Base-by-base conservation (phyloP, 2,888 invertebrate genomes). In the Mythimna ferrago region DNA sequence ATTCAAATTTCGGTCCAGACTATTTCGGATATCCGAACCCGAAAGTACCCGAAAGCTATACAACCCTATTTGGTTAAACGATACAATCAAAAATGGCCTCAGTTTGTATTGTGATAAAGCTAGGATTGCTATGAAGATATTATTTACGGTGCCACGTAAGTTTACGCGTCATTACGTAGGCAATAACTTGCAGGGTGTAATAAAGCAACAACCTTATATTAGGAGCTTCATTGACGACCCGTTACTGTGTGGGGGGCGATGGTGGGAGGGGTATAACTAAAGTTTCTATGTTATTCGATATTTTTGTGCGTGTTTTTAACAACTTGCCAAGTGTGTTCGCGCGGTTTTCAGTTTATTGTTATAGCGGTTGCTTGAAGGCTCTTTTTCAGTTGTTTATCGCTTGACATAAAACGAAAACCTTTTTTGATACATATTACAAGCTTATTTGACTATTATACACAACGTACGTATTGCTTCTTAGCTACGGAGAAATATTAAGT, bases 141-240 rank as follows among this genome's bases (percentile, higher is more conserved):
- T 80, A 84, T 86, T 86, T 86, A 86, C 82, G 86, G 51, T 81
- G 86, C 85, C 86, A 86, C 88, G 85, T 85, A 86, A 87, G 86
- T 89, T 89, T 87, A 89, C 89, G 91, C 88, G 73, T 91, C 91
- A 92, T 90, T 91, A 90, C 90, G 80, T 71, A 76, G 78, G 87
- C 89, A 82, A 90, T 91, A 90, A 91, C 89, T 90, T 89, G 89
- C 91, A 91, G 91, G 82, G 86, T 86, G 87, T 87, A 88, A 91
- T 91, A 91, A 90, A 89, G 85, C 89, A 87, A 84, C 81, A 82
- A 72, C 76, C 81, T 77, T 87, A 84, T 82, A 86, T 85, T 84
- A 86, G 81, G 86, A 82, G 83, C 71, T 81, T 69, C 78, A 84
- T 87, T 83, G 84, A 76, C 80, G 72, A 71, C 69, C 67, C 62